Evolutionary conservation across 2,888 invertebrate species (phyloP), one percentile per base, ranked within the genome.

Genomic region (Drosophila mayaguana): DNA sequence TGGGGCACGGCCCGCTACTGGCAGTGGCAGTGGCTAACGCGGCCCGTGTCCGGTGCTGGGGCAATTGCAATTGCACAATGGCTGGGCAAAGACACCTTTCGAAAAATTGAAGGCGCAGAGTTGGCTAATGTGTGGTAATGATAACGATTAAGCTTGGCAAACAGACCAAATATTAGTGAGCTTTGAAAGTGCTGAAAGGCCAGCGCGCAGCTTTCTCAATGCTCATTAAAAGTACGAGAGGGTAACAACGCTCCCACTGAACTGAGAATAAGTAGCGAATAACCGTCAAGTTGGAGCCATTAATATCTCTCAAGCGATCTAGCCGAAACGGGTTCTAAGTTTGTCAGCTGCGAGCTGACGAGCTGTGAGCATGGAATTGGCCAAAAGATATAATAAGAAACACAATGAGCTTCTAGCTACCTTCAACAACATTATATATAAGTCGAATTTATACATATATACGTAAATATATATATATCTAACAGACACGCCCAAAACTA

Each of bases 131-230:
- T 89, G 85, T 79, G 89, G 89, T 81, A 84, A 84, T 89, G 80
- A 85, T 89, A 79, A 89, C 84, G 85, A 84, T 87, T 89, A 72
- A 81, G 66, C 66, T 76, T 70, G 67, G 68, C 70, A 75, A 83
- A 89, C 81, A 89, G 46, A 57, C 63, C 57, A 73, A 72, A 63
- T 36, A 63, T 43, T 56, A 32, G 45, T 45, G 45, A 45, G 42
- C 14, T 28, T 34, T 25, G 38, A 53, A 34, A 67, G 54, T 67
- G 68, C 67, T 53, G 64, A 56, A 18, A 50, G 55, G 40, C 61
- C 56, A 54, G 42, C 22, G 28, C 34, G 45, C 32, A 28, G 60
- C 68, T 75, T 78, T 78, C 75, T 57, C 62, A 78, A 28, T 20
- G 69, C 46, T 74, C 75, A 61, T 75, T 79, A 78, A 55, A 42